A percentile compares a stretch with the other conserved stretches of the same genome.
phyloP scores from a whole-genome alignment of 1,140 invertebrate genomes.

The Pseudomyrmex flavicornis region DNA sequence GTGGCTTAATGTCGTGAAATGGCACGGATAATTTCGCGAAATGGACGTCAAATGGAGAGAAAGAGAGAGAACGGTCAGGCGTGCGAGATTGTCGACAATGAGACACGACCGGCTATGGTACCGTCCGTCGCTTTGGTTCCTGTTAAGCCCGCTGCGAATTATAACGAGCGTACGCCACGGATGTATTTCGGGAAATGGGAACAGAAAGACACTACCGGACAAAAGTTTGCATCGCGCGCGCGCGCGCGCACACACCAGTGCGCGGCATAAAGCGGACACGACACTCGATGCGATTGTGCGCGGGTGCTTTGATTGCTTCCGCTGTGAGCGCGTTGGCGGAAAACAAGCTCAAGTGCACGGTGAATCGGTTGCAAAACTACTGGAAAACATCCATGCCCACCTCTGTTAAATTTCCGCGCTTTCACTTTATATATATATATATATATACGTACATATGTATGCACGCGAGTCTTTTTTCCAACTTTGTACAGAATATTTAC shows the following conservation, averaged over 20 bases:
- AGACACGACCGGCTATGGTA: background rate
- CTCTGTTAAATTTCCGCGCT: constrained; percentile 10
- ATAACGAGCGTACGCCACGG: constrained; percentile 20
- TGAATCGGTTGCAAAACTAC: background rate
- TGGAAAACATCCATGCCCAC: background rate
- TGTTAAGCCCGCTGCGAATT: constrained; percentile 36
- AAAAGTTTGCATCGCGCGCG: constrained; percentile 22
- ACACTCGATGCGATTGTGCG: background rate
- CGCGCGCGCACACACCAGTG: background rate
- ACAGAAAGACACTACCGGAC: constrained; percentile 26
- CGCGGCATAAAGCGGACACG: constrained; percentile 29
- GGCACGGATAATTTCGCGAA: constrained; percentile 57
- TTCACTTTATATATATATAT: background rate
- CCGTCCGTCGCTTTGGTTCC: background rate
- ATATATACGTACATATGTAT: too few relatives aligned
- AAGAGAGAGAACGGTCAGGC: constrained; percentile 16
- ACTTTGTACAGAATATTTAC: too few relatives aligned
- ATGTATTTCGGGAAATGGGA: constrained; percentile 40
- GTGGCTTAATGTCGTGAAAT: constrained; percentile 35
- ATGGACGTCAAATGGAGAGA: constrained; percentile 19
- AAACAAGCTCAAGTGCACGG: background rate
- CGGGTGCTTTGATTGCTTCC: constrained; percentile 25
- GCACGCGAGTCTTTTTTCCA: too few relatives aligned
- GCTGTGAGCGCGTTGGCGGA: constrained; percentile 1
- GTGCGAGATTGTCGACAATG: constrained; percentile 37